Evolutionary conservation across 2,797 vertebrate genomes (phyloP), one percentile per base, ranked within the genome.

Genomic region (Platyrinchus mystaceus): DNA sequence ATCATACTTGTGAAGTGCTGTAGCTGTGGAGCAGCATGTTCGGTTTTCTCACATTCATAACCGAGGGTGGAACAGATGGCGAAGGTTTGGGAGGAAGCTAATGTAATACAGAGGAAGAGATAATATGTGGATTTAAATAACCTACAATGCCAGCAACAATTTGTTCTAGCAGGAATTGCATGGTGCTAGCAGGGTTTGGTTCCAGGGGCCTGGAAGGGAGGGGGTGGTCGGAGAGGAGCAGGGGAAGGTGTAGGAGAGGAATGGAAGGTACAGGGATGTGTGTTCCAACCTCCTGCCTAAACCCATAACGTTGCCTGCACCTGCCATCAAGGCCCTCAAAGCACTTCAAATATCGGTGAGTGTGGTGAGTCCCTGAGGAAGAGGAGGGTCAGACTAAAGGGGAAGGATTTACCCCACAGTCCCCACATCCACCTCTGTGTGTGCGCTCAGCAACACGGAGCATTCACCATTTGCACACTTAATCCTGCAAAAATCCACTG

Each of bases 11-110:
- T 78, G 18, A 68, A 96, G 94, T 14, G 87, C 94, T 83, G 92
- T 66, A 84, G 89, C 94, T 88, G 91, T 7, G 73, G 94, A 96
- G 95, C 95, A 93, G 95, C 95, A 91, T 94, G 95, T 94, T 97
- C 85, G 19, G 94, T 89, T 96, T 97, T 97, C 96, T 96, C 96
- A 97, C 96, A 96, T 96, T 95, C 92, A 84, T 94, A 91, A 95
- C 94, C 34, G 93, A 97, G 96, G 95, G 96, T 94, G 96, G 96
- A 97, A 97, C 96, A 97, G 96, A 97, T 97, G 96, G 96, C n/a
- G 92, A 92, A 97, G 96, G 96, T 96, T 97, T 97, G 93, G 95
- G 95, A 96, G 94, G 95, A 94, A 97, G 95, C 94, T 92, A 85
- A 96, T 95, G 95, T 73, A 96, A 96, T 92, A 94, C 92, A 95